phyloP scores from a whole-genome alignment of 2,113 vertebrate genomes.

The Nycticebus coucang region DNA sequence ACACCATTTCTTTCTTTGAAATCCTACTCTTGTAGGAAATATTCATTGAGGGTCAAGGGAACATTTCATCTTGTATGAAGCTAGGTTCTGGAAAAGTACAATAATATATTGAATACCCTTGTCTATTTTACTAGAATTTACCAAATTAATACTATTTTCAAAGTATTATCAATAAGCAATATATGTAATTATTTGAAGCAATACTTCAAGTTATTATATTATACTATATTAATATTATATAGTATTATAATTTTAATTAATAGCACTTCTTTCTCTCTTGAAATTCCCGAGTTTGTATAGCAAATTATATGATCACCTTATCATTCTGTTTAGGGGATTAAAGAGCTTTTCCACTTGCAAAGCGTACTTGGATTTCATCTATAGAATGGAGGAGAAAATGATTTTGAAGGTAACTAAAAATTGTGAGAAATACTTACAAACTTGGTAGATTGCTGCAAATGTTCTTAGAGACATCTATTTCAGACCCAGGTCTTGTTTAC shows the following conservation, averaged over 20 bases:
- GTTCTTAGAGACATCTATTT: background rate
- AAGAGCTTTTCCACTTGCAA: background rate
- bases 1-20: no score
- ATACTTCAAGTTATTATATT: no score
- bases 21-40: no score
- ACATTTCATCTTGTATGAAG: background rate
- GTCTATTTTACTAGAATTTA: background rate
- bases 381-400: background rate
- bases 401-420: conserved; percentile 28
- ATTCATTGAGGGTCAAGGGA: background rate
- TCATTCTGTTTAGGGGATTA: background rate
- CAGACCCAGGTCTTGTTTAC: conserved; percentile 47
- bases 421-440: background rate
- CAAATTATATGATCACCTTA: background rate
- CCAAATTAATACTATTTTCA: background rate
- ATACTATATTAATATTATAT: no score
- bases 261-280: background rate
- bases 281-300: background rate
- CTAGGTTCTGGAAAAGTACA: background rate
- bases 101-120: background rate
- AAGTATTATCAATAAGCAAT: background rate
- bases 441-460: background rate
- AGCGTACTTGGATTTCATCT: background rate
- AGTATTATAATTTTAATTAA: background rate
- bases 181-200: no score